phyloP scores from a whole-genome alignment of 2,113 vertebrate species.

The Macroglossus sobrinus region DNA sequence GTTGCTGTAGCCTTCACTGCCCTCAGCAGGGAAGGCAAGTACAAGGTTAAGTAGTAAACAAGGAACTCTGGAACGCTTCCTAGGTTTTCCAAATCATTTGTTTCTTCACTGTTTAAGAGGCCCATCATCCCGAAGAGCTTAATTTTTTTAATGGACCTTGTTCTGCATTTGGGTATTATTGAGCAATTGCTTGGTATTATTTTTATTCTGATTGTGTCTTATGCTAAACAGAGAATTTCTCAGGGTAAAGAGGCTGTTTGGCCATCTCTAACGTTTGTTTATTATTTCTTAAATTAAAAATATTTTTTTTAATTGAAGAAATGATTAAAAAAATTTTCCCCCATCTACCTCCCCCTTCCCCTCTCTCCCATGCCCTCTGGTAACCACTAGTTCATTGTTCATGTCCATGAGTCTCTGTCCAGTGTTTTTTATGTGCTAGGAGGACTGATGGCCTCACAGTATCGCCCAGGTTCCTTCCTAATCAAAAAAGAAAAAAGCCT shows the following conservation, averaged over 20 bases:
- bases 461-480: not conserved
- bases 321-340: too few relatives aligned
- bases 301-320: too few relatives aligned
- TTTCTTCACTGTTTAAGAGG: not conserved
- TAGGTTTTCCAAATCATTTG: not conserved
- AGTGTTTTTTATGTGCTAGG: not conserved
- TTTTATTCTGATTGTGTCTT: not conserved
- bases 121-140: not conserved
- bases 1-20: not conserved
- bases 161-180: not conserved
- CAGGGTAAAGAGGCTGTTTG: not conserved
- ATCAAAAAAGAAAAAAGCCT: not conserved
- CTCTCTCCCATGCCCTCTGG: too few relatives aligned
- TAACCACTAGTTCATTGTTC: too few relatives aligned
- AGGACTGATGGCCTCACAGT: not conserved
- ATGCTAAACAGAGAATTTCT: not conserved
- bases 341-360: too few relatives aligned
- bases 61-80: not conserved
- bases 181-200: constrained; percentile 16
- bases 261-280: not conserved
- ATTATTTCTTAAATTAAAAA: too few relatives aligned
- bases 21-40: not conserved
- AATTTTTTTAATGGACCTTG: not conserved
- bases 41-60: not conserved
- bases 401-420: too few relatives aligned